Conservation (phyloP, 1,140 invertebrate genomes). For the Zaprionus lachaisei region DNA sequence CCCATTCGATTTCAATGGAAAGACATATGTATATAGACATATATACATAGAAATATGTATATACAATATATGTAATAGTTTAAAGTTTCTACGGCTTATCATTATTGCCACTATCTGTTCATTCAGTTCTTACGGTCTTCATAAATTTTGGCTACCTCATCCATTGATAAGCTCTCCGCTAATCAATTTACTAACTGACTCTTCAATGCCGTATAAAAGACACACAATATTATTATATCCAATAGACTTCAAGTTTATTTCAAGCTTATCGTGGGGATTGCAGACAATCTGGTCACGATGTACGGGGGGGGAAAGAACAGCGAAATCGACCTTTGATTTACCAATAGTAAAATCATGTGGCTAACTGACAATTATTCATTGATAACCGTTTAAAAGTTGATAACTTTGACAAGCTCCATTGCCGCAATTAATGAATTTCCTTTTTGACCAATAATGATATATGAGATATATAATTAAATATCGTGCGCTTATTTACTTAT, state of each 20-base stretch:
- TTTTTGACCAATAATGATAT: slow-evolving; percentile 55
- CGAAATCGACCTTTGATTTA: slow-evolving; percentile 54
- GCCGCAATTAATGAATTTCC: slow-evolving; percentile 69
- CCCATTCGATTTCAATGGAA: neutral
- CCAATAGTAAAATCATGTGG: slow-evolving; percentile 24
- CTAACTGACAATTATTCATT: slow-evolving; percentile 16
- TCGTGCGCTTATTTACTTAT: slow-evolving; percentile 61
- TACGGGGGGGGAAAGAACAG: neutral
- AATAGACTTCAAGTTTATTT: slow-evolving; percentile 27
- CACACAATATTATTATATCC: slow-evolving; percentile 44
- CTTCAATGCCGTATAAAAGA: slow-evolving; percentile 11
- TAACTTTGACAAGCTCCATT: slow-evolving; percentile 62
- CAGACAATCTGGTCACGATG: neutral
- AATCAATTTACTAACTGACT: slow-evolving; percentile 43
- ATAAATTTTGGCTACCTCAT: slow-evolving; percentile 22
- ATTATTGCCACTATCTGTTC: slow-evolving; percentile 18
- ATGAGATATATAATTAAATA: slow-evolving; percentile 57
- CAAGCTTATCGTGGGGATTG: slow-evolving; percentile 25
- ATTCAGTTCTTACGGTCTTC: slow-evolving; percentile 21
- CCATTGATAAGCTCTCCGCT: slow-evolving; percentile 47
- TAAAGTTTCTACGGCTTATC: slow-evolving; percentile 9
- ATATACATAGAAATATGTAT: no score
- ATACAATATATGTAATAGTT: neutral
- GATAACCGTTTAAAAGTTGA: slow-evolving; percentile 22
- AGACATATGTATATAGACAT: neutral